phyloP scores from a whole-genome alignment of 2,113 vertebrate species.

The Hippolais icterina region DNA sequence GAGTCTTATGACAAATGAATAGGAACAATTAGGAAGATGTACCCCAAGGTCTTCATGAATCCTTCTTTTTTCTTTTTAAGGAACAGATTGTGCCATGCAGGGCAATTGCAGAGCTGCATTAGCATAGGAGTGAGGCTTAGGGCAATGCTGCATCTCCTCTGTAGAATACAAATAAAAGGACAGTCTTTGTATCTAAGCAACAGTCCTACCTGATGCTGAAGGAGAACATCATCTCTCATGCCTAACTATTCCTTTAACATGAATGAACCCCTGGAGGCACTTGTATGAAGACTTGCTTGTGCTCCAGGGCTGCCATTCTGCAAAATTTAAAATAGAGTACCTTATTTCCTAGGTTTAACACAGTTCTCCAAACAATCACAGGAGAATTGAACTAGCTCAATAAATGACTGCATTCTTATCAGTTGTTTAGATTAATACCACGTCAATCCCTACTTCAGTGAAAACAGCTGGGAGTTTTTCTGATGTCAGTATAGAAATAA shows the following conservation, averaged over 20 bases:
- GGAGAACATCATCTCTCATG: neutral
- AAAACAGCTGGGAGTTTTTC: neutral
- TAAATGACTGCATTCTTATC: neutral
- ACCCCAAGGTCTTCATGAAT: neutral
- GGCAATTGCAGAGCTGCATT: neutral
- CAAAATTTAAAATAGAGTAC: neutral
- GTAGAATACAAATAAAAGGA: neutral
- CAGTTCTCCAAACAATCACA: neutral
- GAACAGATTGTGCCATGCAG: neutral
- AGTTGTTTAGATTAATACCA: neutral
- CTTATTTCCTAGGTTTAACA: neutral
- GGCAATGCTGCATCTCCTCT: neutral
- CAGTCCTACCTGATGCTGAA: neutral
- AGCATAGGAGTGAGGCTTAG: neutral
- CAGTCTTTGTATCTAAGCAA: slow-evolving; percentile 10
- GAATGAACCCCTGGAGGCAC: neutral
- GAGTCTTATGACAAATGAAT: neutral
- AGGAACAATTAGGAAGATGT: neutral
- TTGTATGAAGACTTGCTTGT: neutral
- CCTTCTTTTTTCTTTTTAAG: neutral
- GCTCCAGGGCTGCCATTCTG: neutral
- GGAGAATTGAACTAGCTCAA: neutral
- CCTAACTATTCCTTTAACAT: neutral
- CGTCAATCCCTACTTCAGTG: neutral
- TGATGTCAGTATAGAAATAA: neutral